phyloP scores from a whole-genome alignment of 2,888 invertebrate genomes.

The Euplagia quadripunctaria region DNA sequence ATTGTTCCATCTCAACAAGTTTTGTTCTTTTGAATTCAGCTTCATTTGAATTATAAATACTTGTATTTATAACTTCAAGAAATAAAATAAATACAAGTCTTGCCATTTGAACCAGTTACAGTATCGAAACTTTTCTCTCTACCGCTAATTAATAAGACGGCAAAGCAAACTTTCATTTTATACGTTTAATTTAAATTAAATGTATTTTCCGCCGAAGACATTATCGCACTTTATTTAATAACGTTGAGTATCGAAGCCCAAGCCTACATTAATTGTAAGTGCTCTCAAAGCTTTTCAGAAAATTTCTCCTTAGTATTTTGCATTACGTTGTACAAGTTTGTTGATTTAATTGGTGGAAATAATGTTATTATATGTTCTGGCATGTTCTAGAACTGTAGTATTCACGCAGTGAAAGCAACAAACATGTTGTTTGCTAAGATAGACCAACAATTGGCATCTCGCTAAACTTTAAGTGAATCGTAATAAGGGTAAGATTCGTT shows the following conservation, averaged over 20 bases:
- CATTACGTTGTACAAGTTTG: neutral
- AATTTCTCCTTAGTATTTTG: neutral
- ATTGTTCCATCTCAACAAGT: neutral
- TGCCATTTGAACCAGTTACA: neutral
- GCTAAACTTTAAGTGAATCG: neutral
- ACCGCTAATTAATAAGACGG: neutral
- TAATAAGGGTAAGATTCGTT: neutral
- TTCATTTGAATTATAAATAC: neutral
- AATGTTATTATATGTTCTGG: neutral
- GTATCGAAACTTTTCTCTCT: neutral
- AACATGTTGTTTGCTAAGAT: neutral
- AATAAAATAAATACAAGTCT: neutral
- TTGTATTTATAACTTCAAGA: neutral
- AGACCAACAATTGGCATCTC: neutral
- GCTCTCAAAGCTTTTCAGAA: neutral
- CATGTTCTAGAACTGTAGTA: neutral
- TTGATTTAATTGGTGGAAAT: neutral
- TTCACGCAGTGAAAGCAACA: neutral
- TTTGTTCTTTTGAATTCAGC: neutral
- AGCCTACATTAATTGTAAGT: constrained; percentile 8
- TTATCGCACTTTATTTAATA: constrained; percentile 3
- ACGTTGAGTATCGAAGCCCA: constrained; percentile 1
- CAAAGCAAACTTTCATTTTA: neutral
- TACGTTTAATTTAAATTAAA: neutral
- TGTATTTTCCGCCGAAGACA: neutral